Evolutionary conservation across 1,140 invertebrate species (phyloP).

Genomic region (Plectus sambesii): DNA sequence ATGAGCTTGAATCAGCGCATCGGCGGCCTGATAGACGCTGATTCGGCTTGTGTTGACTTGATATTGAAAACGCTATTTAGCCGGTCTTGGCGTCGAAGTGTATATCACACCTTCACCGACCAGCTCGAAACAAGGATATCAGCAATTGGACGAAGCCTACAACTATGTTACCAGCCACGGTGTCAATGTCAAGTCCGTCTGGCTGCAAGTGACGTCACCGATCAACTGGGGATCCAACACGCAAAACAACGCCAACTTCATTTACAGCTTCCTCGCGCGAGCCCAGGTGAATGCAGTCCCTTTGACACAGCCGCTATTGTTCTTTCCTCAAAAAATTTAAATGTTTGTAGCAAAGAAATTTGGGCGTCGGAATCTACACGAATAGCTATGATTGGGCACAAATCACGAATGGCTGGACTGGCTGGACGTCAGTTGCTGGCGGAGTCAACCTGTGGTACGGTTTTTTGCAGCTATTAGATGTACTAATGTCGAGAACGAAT

Average conservation of each 20-base stretch:
- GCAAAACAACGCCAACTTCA: constrained; percentile 17
- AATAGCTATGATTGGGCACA: constrained; percentile 31
- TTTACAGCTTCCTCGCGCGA: constrained; percentile 7
- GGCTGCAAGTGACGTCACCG: constrained; percentile 19
- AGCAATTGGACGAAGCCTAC: constrained; percentile 20
- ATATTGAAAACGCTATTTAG: too few species aligned
- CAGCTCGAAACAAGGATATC: constrained; percentile 18
- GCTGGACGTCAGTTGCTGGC: not conserved
- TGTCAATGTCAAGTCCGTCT: constrained; percentile 14
- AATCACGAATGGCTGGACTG: constrained; percentile 21
- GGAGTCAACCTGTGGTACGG: constrained; percentile 4
- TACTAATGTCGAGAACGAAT: too few species aligned
- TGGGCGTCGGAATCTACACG: constrained; percentile 29
- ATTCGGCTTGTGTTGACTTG: too few species aligned
- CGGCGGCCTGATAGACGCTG: too few species aligned
- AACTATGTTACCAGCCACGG: constrained; percentile 8
- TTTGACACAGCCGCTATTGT: constrained; percentile 7
- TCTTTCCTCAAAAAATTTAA: not conserved
- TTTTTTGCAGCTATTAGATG: too few species aligned
- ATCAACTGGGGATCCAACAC: constrained; percentile 14
- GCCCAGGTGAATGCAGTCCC: constrained; percentile 5
- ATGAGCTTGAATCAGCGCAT: too few species aligned
- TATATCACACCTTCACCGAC: constrained; percentile 20
- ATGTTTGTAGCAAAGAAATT: not conserved
- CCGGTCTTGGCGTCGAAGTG: constrained; percentile 16